Conservation (phyloP, 1,140 invertebrate genomes). For the Temnothorax nylanderi region DNA sequence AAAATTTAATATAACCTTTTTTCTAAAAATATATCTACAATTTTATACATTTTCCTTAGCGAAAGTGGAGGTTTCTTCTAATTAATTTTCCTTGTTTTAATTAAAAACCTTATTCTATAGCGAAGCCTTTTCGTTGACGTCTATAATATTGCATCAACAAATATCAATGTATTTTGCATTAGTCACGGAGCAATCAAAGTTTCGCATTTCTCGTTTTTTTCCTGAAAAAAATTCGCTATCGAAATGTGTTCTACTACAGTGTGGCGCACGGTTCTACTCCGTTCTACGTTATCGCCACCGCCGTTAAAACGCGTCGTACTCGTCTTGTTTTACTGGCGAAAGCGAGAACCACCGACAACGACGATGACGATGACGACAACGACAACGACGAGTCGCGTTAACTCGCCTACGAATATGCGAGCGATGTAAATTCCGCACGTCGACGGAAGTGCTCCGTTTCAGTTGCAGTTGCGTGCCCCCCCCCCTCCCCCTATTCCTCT, state of each 20-base stretch:
- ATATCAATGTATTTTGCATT: slow-evolving; percentile 19
- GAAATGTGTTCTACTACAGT: background rate
- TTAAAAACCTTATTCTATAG: background rate
- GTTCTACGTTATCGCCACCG: background rate
- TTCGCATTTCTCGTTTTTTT: background rate
- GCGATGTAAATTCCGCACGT: slow-evolving; percentile 67
- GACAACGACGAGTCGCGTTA: slow-evolving; percentile 30
- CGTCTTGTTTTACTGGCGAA: background rate
- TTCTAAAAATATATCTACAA: background rate
- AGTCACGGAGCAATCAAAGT: background rate
- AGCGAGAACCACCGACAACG: background rate
- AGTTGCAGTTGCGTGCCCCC: slow-evolving; percentile 57
- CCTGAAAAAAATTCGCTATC: background rate
- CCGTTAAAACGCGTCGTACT: slow-evolving; percentile 1
- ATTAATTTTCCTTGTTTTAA: background rate
- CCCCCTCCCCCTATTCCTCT: background rate
- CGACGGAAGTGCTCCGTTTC: slow-evolving; percentile 61
- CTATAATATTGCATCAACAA: background rate
- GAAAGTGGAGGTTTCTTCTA: background rate
- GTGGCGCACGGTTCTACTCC: background rate
- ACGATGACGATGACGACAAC: slow-evolving; percentile 13
- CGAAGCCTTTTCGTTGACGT: background rate
- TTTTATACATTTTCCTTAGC: background rate
- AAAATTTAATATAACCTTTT: slow-evolving; percentile 3
- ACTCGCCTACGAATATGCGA: slow-evolving; percentile 55